Evolutionary conservation across 2,797 vertebrate species (phyloP), one percentile per base, ranked within the genome.

Genomic region (Sciaenops ocellatus): DNA sequence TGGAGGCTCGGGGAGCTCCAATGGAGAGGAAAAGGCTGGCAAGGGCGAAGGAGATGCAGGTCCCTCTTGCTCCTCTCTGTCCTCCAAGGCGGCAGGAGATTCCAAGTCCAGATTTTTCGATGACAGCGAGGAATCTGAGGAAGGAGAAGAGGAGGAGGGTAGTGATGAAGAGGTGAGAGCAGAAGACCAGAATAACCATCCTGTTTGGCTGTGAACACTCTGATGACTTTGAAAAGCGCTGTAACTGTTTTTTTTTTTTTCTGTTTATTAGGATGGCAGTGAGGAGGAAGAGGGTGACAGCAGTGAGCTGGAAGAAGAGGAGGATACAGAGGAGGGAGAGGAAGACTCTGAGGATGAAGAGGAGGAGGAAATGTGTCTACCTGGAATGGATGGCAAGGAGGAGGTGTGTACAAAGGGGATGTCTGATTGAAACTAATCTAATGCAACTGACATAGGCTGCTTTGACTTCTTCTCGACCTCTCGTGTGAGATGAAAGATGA

Each of bases 301-400:
- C 94, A 99, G 97, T 88, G 98, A 98, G 79, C 6, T 91, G 51
- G 94, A 94, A 38, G 93, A 94, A 69, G 93, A 97, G 88, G 97
- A 97, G 47, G 93, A 94, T 55, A 93, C 94, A 30, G 94, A 94
- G 46, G 96, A 96, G 66, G 96, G 96, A 38, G 97, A 97, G 12
- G 96, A 96, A 67, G 96, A 97, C 92, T 81, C 94, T 17, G 94
- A 94, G 63, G 94, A 94, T 24, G 94, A 94, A 68, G 93, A 97
- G 1, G 96, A 96, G 69, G 97, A 98, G 76, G 97, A 98, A 69
- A 97, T 98, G 97, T 97, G 97, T 94, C 93, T 99, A 76, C 98
- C 98, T 55, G 98, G 98, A 85, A 99, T 99, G 98, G 98, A 99
- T 56, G 98, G 98, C 71, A 99, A 99, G 89, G 98, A 99, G 86